Conservation (phyloP, 2,113 vertebrate genomes). For the Sciurus niger region DNA sequence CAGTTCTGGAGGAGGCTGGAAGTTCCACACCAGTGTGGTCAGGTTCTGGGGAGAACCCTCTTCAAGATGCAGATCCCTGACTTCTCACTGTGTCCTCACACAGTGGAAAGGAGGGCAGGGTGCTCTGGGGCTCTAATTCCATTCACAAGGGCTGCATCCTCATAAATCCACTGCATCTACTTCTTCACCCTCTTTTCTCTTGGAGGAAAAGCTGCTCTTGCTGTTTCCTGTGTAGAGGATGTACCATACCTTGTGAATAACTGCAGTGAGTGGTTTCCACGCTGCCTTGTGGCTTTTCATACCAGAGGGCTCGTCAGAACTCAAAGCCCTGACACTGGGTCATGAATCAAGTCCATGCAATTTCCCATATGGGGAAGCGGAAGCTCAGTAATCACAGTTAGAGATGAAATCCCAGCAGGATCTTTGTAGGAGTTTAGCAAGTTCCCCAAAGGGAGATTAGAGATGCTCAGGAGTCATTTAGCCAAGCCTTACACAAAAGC, state of each 20-base stretch:
- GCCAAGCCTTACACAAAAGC: neutral
- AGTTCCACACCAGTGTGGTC: neutral
- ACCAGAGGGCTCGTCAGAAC: neutral
- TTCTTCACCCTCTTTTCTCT: neutral
- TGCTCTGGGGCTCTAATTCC: neutral
- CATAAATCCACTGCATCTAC: neutral
- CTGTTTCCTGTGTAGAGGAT: neutral
- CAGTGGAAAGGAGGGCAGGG: neutral
- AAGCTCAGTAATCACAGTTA: slow-evolving; percentile 5
- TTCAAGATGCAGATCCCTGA: neutral
- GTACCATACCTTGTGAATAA: neutral
- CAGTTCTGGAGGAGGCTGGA: neutral
- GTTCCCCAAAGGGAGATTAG: slow-evolving; percentile 39
- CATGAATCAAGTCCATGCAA: neutral
- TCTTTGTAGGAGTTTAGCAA: slow-evolving; percentile 28
- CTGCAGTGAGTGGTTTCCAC: neutral
- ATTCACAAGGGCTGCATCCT: neutral
- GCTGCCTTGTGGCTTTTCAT: neutral
- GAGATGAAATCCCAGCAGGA: slow-evolving; percentile 1
- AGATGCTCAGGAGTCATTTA: neutral
- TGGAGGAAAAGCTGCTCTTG: neutral
- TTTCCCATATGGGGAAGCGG: neutral
- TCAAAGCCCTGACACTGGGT: neutral
- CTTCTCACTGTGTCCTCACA: neutral
- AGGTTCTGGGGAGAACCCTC: neutral